Evolutionary conservation across 1,140 invertebrate species (phyloP), one percentile per base, ranked within the genome.

Genomic region (Philaenus spumarius): DNA sequence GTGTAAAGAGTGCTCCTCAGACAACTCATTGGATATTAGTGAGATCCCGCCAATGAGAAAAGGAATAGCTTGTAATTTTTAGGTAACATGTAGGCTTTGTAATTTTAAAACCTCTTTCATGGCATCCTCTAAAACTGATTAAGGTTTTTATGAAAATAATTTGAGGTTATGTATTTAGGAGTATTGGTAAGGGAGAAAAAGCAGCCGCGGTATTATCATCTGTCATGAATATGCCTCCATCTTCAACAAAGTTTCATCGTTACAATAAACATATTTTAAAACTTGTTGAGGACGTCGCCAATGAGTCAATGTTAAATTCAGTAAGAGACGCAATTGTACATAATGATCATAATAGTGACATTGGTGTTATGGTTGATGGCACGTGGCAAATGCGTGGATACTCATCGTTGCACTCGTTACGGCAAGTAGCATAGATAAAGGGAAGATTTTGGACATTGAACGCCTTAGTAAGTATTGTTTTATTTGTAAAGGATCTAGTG

Each of bases 311-410:
- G 26, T 24, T 48, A 20, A 17, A 22, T 9, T 19, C 46, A 22
- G 17, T 17, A 11, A 4, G 17, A 48, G 46, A 48, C 4, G 46
- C 46, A 22, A 17, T 48, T 5, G 20, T 48, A 6, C 6, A 48
- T 9, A 48, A 48, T 24, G 11, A 48, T 9, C 12, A 23, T 48
- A 11, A 17, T 24, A 11, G 6, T 11, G 46, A 48, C 17, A 48
- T 23, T 20, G 6, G 6, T 9, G 7, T 7, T 17, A 7, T 24
- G 48, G 20, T 53, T 37, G 57, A 59, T 23, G 57, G 57, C 4
- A 55, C 47, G 23, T 59, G 57, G 57, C 57, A 59, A 24, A 59
- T 55, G 50, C 20, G 47, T 9, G 50, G 57, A 14, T 48, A 55
- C 48, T 37, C 57, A 11, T 55, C 57, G 35, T 22, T 54, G 17